A percentile compares a stretch with the other conserved stretches of the same genome.
Conservation (phyloP, 2,113 vertebrate species). For the Ophthalmolycus amberensis region DNA sequence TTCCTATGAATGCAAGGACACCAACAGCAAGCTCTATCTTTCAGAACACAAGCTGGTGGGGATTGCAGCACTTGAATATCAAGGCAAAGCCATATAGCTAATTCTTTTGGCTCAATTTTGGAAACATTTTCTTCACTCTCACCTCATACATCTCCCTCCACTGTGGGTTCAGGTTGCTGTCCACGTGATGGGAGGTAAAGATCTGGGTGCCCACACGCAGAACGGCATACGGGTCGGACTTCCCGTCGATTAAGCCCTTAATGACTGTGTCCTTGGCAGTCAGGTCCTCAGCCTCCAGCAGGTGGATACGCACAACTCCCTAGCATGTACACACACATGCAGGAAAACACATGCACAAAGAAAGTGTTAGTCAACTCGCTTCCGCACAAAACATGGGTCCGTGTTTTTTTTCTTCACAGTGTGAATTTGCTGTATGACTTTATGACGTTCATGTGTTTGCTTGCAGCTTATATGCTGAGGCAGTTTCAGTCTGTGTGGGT, state of each 20-base stretch:
- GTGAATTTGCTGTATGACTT: conserved; percentile 13
- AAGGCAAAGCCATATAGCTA: conserved; percentile 9
- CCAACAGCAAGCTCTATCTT: conserved; percentile 19
- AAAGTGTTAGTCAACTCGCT: neutral
- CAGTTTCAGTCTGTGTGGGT: conserved; percentile 1
- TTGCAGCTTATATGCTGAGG: conserved; percentile 11
- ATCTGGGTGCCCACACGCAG: conserved; percentile 92
- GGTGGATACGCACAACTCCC: conserved; percentile 92
- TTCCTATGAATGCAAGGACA: conserved; percentile 19
- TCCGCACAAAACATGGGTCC: neutral
- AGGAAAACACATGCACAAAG: conserved; percentile 13
- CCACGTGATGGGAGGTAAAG: conserved; percentile 89
- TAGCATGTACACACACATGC: conserved; percentile 50
- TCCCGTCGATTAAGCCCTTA: conserved; percentile 91
- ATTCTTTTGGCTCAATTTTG: neutral
- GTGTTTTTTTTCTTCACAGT: conserved; percentile 9
- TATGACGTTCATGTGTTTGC: conserved; percentile 37
- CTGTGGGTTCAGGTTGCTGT: conserved; percentile 89
- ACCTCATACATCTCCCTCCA: conserved; percentile 96
- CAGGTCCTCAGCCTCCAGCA: conserved; percentile 88
- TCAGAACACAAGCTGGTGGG: conserved; percentile 24
- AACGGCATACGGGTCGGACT: conserved; percentile 93
- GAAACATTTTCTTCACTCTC: conserved; percentile 15
- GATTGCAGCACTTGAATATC: conserved; percentile 7
- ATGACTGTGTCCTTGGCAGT: conserved; percentile 91